Conservation (phyloP, 2,888 invertebrate genomes). For the Pediacus dermestoides region DNA sequence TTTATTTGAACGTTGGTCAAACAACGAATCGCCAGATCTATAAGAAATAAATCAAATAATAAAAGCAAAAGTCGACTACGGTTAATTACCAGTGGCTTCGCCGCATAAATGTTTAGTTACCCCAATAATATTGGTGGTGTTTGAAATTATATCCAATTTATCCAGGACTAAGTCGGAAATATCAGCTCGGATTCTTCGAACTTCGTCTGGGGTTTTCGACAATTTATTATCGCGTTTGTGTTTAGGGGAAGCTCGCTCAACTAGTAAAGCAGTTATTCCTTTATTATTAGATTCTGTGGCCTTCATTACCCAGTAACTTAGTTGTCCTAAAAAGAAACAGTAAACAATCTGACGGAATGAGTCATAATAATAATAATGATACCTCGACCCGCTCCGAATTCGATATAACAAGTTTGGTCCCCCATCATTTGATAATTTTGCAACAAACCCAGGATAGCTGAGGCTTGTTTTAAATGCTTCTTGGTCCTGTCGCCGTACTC, state of each 20-base stretch:
- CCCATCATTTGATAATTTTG: constrained; percentile 58
- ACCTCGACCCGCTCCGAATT: constrained; percentile 91
- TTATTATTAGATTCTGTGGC: constrained; percentile 54
- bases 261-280: constrained; percentile 68
- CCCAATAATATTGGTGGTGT: constrained; percentile 59
- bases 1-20: constrained; percentile 50
- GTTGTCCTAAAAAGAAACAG: constrained; percentile 55
- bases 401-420: constrained; percentile 70
- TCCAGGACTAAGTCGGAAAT: constrained; percentile 72
- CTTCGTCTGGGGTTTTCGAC: constrained; percentile 47
- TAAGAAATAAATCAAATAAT: constrained; percentile 13
- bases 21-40: constrained; percentile 73
- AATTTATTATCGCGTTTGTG: constrained; percentile 51
- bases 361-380: constrained; percentile 6
- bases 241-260: constrained; percentile 77
- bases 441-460: constrained; percentile 70
- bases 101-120: constrained; percentile 89
- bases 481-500: constrained; percentile 61
- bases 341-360: background rate
- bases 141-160: constrained; percentile 51
- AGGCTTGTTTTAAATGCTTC: constrained; percentile 75
- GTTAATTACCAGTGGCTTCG: constrained; percentile 68
- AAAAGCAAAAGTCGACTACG: constrained; percentile 5
- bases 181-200: constrained; percentile 72
- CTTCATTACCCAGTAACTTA: constrained; percentile 73